Conservation (phyloP, 2,888 invertebrate species). For the Meteorus cinctellus region DNA sequence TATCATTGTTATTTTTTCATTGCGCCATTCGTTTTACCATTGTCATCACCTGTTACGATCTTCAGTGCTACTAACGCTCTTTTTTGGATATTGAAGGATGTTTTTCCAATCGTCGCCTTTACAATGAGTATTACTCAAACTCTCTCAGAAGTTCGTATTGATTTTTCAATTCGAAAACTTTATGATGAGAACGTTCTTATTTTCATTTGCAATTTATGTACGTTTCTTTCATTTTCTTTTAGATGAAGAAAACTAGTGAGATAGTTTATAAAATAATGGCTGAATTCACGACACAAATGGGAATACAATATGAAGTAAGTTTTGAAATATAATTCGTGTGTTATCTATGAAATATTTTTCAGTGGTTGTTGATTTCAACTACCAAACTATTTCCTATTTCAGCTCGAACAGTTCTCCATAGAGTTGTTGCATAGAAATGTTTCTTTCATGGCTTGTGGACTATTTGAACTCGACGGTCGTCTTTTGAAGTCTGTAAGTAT, state of each 20-base stretch:
- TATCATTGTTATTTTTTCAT: neutral
- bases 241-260: neutral
- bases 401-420: slow-evolving; percentile 4
- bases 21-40: neutral
- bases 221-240: neutral
- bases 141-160: neutral
- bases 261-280: neutral
- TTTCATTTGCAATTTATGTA: neutral
- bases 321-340: neutral
- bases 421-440: slow-evolving; percentile 12
- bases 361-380: neutral
- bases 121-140: neutral
- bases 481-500: slow-evolving; percentile 6
- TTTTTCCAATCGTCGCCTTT: neutral
- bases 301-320: slow-evolving; percentile 8
- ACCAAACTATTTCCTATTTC: neutral
- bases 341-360: neutral
- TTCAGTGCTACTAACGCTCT: neutral
- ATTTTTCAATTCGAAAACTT: neutral
- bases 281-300: neutral
- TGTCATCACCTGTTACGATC: neutral
- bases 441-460: neutral
- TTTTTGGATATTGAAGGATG: neutral
- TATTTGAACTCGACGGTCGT: neutral
- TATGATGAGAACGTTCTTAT: neutral